Percentiles rank a stretch among this genome's conserved stretches.
These are phyloP conservation scores for Merluccius polli DNA, from an alignment of 2,797 vertebrate species.

Conservation along the genomic window DNA sequence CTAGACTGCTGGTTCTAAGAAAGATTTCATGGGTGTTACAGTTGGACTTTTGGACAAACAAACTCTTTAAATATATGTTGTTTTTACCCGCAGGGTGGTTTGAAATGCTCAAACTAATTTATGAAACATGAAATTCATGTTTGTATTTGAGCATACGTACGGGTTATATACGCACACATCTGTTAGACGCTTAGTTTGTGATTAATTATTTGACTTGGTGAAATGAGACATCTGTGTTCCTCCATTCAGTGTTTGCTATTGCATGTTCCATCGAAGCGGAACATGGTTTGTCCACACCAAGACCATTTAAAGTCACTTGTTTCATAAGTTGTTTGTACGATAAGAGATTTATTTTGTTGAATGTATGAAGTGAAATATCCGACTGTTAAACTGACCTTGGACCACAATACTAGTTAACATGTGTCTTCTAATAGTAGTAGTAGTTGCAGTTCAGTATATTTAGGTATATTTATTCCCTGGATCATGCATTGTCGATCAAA, in stretches of 20 bases:
- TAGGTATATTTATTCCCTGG: background rate
- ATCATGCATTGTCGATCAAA: background rate
- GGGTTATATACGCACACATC: background rate
- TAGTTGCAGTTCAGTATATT: background rate
- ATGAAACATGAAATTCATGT: constrained; percentile 12
- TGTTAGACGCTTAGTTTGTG: background rate
- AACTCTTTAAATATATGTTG: constrained; percentile 26
- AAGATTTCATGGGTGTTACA: constrained; percentile 4
- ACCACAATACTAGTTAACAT: background rate
- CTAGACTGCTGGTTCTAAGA: constrained; percentile 22
- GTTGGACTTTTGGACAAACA: constrained; percentile 18
- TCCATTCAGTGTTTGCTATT: background rate
- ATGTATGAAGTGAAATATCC: constrained; percentile 18
- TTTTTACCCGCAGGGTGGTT: constrained; percentile 22
- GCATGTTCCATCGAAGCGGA: constrained; percentile 1
- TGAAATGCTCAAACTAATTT: constrained; percentile 26
- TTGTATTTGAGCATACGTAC: constrained; percentile 20
- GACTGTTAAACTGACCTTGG: constrained; percentile 41
- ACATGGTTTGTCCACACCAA: constrained; percentile 7
- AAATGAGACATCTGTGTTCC: background rate
- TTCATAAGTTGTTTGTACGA: background rate
- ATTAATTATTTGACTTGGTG: constrained; percentile 8
- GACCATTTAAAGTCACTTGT: background rate
- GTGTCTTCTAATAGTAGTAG: constrained; percentile 1
- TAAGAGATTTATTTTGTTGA: constrained; percentile 21